Evolutionary conservation across 2,797 vertebrate species (phyloP), one percentile per base, ranked within the genome.

Genomic region (Galaxias olidus): DNA sequence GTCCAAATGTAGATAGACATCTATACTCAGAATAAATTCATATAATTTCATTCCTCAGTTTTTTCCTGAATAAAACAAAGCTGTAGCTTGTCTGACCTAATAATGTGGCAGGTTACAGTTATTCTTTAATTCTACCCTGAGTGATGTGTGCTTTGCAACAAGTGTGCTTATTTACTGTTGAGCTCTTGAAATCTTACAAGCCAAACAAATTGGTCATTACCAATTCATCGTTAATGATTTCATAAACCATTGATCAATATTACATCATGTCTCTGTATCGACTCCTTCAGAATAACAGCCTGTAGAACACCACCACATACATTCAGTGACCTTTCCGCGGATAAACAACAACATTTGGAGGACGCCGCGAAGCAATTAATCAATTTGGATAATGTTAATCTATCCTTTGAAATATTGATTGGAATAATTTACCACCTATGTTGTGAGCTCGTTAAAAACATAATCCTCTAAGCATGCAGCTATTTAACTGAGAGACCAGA

Each of bases 371-470:
- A 68, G 76, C 65, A 53, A 80, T 71, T 62, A 74, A 84, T 86
- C 84, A 83, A 78, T 87, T 86, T 82, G 79, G 86, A 84, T 89
- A 92, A 93, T 92, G 90, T 91, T 92, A 92, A 93, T 92, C 84
- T 87, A 92, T 90, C 80, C 89, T 52, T 73, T 93, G 82, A 90
- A 93, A 91, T 91, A 92, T 93, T 92, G 71, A 91, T 88, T 70
- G 80, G 83, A 77, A 85, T 90, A 86, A 90, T 89, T 82, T 77
- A 67, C 84, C 87, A 72, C 88, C 84, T 81, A 64, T 71, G 72
- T 83, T 56, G 82, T 80, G 79, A 73, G 84, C 86, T 87, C 88
- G 80, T 88, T 89, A 89, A 83, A 87, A 87, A 30, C 40, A 78
- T 84, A 87, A 89, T 87, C 88, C 86, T 72, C 80, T 43, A 77